These are phyloP conservation scores for Gadus macrocephalus DNA, from an alignment of 2,113 vertebrate species.

Conservation along the genomic window DNA sequence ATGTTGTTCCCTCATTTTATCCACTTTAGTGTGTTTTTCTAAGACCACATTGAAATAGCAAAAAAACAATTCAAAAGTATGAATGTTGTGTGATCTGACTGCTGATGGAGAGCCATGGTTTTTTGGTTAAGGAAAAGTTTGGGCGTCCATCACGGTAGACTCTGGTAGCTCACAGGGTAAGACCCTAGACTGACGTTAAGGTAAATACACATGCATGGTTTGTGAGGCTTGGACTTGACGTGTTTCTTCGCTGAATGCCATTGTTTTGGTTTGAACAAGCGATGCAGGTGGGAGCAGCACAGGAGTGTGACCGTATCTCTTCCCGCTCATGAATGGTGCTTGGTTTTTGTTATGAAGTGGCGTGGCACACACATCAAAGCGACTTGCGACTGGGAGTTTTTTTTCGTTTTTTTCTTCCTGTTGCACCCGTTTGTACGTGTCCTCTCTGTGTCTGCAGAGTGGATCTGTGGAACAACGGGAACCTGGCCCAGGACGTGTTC, in stretches of 20 bases:
- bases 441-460: conserved; percentile 76
- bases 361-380: conserved; percentile 7
- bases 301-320: conserved; percentile 1
- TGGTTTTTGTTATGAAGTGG: conserved; percentile 25
- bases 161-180: conserved; percentile 61
- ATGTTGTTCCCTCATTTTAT: conserved; percentile 37
- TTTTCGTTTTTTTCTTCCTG: not conserved
- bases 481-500: conserved; percentile 92
- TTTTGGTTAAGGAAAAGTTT: conserved; percentile 64
- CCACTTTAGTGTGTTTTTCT: not conserved
- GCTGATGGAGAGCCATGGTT: conserved; percentile 62
- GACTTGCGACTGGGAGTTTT: not conserved
- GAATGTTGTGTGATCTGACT: conserved; percentile 27
- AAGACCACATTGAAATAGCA: conserved; percentile 7
- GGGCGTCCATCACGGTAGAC: conserved; percentile 54
- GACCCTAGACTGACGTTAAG: conserved; percentile 54
- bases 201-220: conserved; percentile 66
- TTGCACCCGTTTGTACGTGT: not conserved
- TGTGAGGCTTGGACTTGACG: conserved; percentile 63
- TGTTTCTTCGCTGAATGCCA: conserved; percentile 56
- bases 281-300: conserved; percentile 37
- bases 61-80: too few relatives aligned
- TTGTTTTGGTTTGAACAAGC: conserved; percentile 24
- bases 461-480: conserved; percentile 95
- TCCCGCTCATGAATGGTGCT: not conserved